Evolutionary conservation across 2,113 vertebrate genomes (phyloP), one percentile per base, ranked within the genome.

Genomic region (Catagonus wagneri): DNA sequence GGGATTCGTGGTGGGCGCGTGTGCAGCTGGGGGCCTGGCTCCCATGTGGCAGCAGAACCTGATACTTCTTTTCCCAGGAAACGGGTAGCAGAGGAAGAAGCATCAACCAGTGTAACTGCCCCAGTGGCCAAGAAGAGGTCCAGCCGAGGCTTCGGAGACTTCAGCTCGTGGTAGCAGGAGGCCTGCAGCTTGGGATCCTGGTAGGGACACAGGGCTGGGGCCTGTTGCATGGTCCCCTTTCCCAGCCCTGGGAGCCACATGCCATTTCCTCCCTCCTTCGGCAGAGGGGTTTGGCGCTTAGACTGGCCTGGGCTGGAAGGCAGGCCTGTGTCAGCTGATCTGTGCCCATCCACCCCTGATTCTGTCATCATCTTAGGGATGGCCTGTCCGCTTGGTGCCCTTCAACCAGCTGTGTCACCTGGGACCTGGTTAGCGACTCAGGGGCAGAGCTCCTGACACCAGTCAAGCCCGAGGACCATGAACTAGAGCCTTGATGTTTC

Each of bases 131-230:
- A 99, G 94, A 98, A 99, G 95, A 99, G 99, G 96, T 98, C 98
- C 66, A 99, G 98, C 90, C 95, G 96, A 1, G 98, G 98, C 89
- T 99, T 99, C 0, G 99, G 99, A 87, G 99, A 99, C 98, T 99
- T 99, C 98, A 99, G 99, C 98, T 99, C 99, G 76, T 99, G 99
- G 99, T 99, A 99, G 99, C 93, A 79, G 52, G 65, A n/a, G 94
- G 85, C 93, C 23, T 54, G 20, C n/a, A 2, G 15, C 25, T 7
- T 44, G 7, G 27, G 61, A 36, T 17, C 3, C 36, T 2, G 14
- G 14, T 0, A 0, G 58, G 89, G 34, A 3, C 23, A 16, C 2
- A 3, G 17, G 75, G 12, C 71, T 60, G 71, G 74, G 56, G 29
- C 32, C 72, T 89, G 6, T n/a, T 23, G 27, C 63, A 23, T 34